Conservation (phyloP, 2,888 invertebrate species). For the Disparrhopalites patrizii region DNA sequence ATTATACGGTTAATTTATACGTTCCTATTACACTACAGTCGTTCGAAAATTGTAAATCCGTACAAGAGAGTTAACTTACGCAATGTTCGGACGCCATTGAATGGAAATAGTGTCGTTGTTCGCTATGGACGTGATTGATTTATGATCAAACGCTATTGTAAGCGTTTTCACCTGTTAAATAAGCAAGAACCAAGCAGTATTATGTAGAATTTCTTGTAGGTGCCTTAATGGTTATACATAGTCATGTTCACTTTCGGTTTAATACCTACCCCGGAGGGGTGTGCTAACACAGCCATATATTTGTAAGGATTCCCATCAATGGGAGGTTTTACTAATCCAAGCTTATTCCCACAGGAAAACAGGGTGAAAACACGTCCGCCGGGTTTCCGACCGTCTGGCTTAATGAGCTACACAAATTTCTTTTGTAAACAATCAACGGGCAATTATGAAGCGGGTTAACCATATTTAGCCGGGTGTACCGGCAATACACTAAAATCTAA, state of each 20-base stretch:
- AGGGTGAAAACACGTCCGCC: conserved; percentile 38
- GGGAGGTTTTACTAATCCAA: conserved; percentile 44
- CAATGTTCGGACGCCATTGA: conserved; percentile 35
- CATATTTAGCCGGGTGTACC: no score
- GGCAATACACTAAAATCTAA: not conserved
- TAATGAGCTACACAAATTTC: no score
- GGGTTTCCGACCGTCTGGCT: not conserved
- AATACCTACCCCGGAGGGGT: conserved; percentile 30
- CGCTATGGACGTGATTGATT: conserved; percentile 40
- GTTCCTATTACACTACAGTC: no score
- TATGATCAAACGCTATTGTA: conserved; percentile 18
- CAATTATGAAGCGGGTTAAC: no score
- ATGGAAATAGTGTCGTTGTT: conserved; percentile 35
- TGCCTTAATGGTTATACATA: no score
- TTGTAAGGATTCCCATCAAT: conserved; percentile 46
- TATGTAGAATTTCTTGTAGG: no score
- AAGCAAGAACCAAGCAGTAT: not conserved
- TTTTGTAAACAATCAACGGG: no score
- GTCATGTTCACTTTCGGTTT: no score
- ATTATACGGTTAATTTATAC: no score
- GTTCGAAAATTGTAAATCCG: no score
- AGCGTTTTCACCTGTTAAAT: not conserved
- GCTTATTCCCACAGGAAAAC: conserved; percentile 35
- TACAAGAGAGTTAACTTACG: not conserved
- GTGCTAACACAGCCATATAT: conserved; percentile 44